phyloP scores from a whole-genome alignment of 2,113 vertebrate species.

The Engystomops pustulosus region DNA sequence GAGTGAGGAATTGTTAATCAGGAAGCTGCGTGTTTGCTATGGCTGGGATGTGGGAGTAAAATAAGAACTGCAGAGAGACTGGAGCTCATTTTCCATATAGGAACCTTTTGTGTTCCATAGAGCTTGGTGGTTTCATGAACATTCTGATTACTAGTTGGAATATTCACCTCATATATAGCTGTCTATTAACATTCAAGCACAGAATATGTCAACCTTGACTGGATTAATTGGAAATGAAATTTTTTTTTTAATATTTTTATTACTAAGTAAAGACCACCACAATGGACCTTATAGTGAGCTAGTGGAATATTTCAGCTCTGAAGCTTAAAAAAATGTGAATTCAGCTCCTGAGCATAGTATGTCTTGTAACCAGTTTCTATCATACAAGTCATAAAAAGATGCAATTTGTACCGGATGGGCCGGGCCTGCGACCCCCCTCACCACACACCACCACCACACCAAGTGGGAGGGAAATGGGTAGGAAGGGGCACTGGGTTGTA shows the following conservation, averaged over 20 bases:
- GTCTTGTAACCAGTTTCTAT: no score
- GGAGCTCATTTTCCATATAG: background rate
- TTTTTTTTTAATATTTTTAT: no score
- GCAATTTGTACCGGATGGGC: no score
- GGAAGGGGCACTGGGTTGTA: no score
- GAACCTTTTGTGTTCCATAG: background rate
- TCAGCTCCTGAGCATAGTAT: background rate
- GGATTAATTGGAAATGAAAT: no score
- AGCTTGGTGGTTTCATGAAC: background rate
- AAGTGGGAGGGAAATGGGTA: no score
- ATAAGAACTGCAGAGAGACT: background rate
- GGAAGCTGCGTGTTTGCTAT: constrained; percentile 45
- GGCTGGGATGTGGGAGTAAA: constrained; percentile 25
- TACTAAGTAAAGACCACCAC: no score
- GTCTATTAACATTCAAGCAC: background rate
- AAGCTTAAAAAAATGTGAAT: background rate
- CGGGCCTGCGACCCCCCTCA: no score
- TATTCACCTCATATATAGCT: background rate
- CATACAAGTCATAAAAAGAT: no score
- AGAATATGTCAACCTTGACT: no score
- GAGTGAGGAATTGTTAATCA: constrained; percentile 26
- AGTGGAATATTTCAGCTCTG: background rate
- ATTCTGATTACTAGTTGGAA: background rate
- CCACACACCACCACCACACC: no score
- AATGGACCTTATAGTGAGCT: no score